These are phyloP conservation scores for Drosophila elegans DNA, from an alignment of 1,140 invertebrate genomes.

Conservation along the genomic window DNA sequence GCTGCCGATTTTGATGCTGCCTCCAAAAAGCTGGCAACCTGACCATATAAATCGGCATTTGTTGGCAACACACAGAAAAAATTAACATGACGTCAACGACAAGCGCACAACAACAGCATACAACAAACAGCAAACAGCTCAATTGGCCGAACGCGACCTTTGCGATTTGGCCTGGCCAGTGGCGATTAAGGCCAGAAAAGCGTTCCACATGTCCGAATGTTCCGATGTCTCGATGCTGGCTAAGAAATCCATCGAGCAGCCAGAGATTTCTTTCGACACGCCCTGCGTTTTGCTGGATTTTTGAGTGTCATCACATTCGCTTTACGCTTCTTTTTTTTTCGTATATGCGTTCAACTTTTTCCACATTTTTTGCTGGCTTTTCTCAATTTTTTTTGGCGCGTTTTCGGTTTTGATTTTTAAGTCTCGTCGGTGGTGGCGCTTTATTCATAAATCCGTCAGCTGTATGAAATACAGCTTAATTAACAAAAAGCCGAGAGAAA, in stretches of 20 bases:
- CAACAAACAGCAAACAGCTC: slow-evolving; percentile 70
- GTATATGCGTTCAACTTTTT: slow-evolving; percentile 18
- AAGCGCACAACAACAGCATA: slow-evolving; percentile 54
- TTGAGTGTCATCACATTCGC: slow-evolving; percentile 70
- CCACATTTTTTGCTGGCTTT: slow-evolving; percentile 23
- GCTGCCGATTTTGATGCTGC: slow-evolving; percentile 3
- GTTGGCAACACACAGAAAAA: slow-evolving; percentile 45
- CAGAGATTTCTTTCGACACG: slow-evolving; percentile 76
- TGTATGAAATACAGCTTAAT: slow-evolving; percentile 81
- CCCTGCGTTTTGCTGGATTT: slow-evolving; percentile 53
- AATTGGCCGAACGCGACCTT: slow-evolving; percentile 53
- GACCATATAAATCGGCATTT: slow-evolving; percentile 73
- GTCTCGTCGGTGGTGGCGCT: slow-evolving; percentile 52
- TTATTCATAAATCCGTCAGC: slow-evolving; percentile 77
- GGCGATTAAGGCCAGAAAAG: slow-evolving; percentile 58
- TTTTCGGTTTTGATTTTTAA: slow-evolving; percentile 34
- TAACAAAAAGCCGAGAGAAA: slow-evolving; percentile 78
- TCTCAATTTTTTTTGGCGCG: slow-evolving; percentile 12
- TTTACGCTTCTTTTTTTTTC: slow-evolving; percentile 2
- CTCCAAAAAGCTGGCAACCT: slow-evolving; percentile 39
- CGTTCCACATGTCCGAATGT: slow-evolving; percentile 32
- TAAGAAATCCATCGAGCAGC: slow-evolving; percentile 34
- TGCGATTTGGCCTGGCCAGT: slow-evolving; percentile 38
- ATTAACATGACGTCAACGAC: slow-evolving; percentile 65
- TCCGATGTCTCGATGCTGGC: slow-evolving; percentile 14